These are phyloP conservation scores for Dermochelys coriacea DNA, from an alignment of 2,797 vertebrate species.

Conservation along the genomic window DNA sequence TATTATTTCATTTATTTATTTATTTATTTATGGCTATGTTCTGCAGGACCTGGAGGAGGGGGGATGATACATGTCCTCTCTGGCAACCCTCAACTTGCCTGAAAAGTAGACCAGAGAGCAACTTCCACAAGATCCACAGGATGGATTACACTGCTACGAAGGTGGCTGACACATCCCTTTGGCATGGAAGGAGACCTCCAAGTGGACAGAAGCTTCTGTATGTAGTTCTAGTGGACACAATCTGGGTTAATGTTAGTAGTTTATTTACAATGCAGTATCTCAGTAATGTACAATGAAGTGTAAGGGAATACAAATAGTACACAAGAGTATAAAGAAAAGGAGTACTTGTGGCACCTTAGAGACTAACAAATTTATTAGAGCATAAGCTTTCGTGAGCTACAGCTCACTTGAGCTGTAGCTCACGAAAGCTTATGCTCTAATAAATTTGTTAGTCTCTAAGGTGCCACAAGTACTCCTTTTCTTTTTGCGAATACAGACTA, in stretches of 20 bases:
- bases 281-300: background rate
- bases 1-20: background rate
- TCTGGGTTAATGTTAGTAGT: background rate
- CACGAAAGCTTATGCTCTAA: too few species aligned
- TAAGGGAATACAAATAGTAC: background rate
- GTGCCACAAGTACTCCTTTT: too few species aligned
- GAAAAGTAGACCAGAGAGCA: background rate
- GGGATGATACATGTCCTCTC: accelerated
- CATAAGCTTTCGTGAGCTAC: too few species aligned
- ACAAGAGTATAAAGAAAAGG: background rate
- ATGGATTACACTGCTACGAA: background rate
- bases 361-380: too few species aligned
- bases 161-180: background rate
- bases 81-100: background rate
- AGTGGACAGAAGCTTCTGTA: background rate
- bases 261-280: background rate
- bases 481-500: too few species aligned
- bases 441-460: too few species aligned
- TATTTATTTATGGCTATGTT: background rate
- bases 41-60: background rate
- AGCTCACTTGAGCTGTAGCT: too few species aligned
- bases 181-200: background rate
- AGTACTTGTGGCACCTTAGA: too few species aligned
- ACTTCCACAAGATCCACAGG: background rate
- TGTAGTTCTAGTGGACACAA: background rate